Evolutionary conservation across 2,888 invertebrate species (phyloP).

Genomic region (Myopa tessellatipennis): DNA sequence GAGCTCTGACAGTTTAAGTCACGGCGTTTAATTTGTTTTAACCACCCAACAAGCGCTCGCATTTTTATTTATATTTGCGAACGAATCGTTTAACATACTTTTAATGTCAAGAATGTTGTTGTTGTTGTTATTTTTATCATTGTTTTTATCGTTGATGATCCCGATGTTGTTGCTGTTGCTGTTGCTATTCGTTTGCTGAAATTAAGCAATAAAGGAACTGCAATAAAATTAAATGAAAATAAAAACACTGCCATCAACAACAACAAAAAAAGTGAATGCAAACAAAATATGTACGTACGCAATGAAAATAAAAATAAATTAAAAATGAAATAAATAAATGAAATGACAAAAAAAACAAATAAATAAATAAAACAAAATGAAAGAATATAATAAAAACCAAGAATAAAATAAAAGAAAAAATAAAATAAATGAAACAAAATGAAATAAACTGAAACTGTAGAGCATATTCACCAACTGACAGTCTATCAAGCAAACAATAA

Average conservation of each 20-base stretch:
- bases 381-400: neutral
- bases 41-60: neutral
- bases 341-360: slow-evolving; percentile 12
- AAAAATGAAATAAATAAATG: neutral
- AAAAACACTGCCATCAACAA: neutral
- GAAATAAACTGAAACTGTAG: slow-evolving; percentile 1
- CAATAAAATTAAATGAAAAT: slow-evolving; percentile 25
- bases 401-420: neutral
- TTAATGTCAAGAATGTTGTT: neutral
- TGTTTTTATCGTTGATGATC: slow-evolving; percentile 20
- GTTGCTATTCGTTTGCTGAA: slow-evolving; percentile 16
- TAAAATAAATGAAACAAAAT: neutral
- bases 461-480: neutral
- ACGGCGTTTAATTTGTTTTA: slow-evolving; percentile 26
- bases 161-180: slow-evolving; percentile 20
- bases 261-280: slow-evolving; percentile 14
- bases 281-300: slow-evolving; percentile 15
- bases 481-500: neutral
- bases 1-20: slow-evolving; percentile 26
- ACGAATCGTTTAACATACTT: slow-evolving; percentile 13
- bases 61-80: neutral
- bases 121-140: slow-evolving; percentile 10
- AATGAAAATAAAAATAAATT: slow-evolving; percentile 14
- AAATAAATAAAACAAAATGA: slow-evolving; percentile 19
- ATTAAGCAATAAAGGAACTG: slow-evolving; percentile 33